Evolutionary conservation across 2,797 vertebrate species (phyloP).

Genomic region (Sebastes hubbsi): DNA sequence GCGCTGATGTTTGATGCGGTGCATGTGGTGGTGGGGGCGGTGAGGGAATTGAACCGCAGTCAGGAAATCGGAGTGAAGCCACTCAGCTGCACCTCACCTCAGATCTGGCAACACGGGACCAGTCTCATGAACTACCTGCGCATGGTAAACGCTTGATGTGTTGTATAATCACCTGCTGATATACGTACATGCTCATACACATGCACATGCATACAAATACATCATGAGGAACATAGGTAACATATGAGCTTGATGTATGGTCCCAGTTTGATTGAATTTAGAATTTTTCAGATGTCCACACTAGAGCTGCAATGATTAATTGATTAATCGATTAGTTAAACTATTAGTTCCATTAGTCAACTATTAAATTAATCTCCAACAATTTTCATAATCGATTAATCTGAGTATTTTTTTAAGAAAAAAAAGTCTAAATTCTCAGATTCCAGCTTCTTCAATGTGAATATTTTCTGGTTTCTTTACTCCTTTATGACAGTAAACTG

Average conservation of each 20-base stretch:
- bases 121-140: slow-evolving; percentile 97
- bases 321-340: too few species aligned
- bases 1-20: slow-evolving; percentile 92
- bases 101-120: slow-evolving; percentile 96
- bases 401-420: neutral
- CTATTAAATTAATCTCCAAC: too few species aligned
- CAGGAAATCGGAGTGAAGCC: slow-evolving; percentile 92
- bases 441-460: too few species aligned
- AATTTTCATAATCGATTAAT: too few species aligned
- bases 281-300: neutral
- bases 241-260: neutral
- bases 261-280: neutral
- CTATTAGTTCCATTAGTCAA: too few species aligned
- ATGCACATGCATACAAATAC: neutral
- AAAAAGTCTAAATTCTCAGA: too few species aligned
- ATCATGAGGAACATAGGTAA: neutral
- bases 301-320: too few species aligned
- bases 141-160: slow-evolving; percentile 82
- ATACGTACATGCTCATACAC: neutral
- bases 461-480: too few species aligned
- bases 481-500: too few species aligned
- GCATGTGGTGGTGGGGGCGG: slow-evolving; percentile 90
- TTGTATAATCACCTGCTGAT: neutral
- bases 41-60: slow-evolving; percentile 91
- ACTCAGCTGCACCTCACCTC: slow-evolving; percentile 90